Evolutionary conservation across 2,797 vertebrate species (phyloP), one percentile per base, ranked within the genome.

Genomic region (Scolopax bukidnonensis): DNA sequence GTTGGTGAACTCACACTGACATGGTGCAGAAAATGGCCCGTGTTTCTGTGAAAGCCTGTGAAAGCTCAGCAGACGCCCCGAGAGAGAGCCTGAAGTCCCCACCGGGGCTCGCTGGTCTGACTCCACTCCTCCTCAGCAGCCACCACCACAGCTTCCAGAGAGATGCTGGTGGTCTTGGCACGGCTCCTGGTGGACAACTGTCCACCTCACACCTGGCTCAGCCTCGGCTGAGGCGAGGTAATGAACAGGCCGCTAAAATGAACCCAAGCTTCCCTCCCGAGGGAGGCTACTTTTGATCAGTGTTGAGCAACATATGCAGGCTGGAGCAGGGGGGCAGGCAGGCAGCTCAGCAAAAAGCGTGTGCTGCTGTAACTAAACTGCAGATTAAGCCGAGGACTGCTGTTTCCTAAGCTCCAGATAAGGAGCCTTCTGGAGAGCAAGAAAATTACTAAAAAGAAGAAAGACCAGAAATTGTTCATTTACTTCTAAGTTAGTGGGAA

Each of bases 341-440:
- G 84, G 82, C 85, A 53, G 95, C 84, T 74, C 90, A 87, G 93
- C 89, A 60, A 88, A 89, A 95, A 93, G 76, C 32, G 2, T 57
- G 71, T 10, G 0, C 82, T 93, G 93, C 86, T 96, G 74, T 84
- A 96, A 95, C 85, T 94, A 64, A 95, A 94, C 85, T 77, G 85
- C 90, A 95, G 91, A 94, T 95, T 97, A 94, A 94, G 87, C 88
- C 88, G 82, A 74, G 76, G 51, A 83, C 89, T 93, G 95, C 92
- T 95, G 93, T 85, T 97, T 91, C 61, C 89, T 93, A 93, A 93
- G 64, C 80, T 92, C 90, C 86, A 90, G 92, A 95, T 92, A 95
- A 93, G 87, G 23, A 92, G 51, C 91, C 89, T 95, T 96, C 95
- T 96, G 92, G 87, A 92, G 32, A 94, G 41, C 4, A 76, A 40